A percentile compares a stretch with the other conserved stretches of the same genome.
Evolutionary conservation across 2,113 vertebrate genomes (phyloP).

Genomic region (Smithornis capensis): DNA sequence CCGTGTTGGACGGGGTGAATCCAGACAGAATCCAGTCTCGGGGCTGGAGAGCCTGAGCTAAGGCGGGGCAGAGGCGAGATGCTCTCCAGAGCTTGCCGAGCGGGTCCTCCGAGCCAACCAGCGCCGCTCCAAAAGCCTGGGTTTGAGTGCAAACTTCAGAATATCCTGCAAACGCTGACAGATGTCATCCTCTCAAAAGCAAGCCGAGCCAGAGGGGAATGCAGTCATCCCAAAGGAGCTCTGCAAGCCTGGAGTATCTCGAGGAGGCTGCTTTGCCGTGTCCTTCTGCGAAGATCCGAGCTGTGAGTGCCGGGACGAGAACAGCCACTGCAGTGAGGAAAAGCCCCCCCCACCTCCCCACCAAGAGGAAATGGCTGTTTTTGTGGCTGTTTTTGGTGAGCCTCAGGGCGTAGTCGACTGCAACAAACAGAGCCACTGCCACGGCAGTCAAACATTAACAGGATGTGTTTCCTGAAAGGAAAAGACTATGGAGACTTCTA

Average conservation of each 20-base stretch:
- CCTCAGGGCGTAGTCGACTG: constrained; percentile 77
- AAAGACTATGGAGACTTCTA: constrained; percentile 72
- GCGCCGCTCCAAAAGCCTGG: not conserved
- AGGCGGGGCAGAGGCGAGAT: not conserved
- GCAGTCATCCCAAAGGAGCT: not conserved
- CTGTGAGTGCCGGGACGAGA: constrained; percentile 17
- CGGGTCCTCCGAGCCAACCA: not conserved
- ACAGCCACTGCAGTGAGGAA: constrained; percentile 58
- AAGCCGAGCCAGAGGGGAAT: not conserved
- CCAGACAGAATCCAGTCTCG: constrained; percentile 37
- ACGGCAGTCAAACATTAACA: constrained; percentile 84
- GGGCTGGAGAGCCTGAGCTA: not conserved
- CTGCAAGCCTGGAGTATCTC: not conserved
- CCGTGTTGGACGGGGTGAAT: constrained; percentile 22
- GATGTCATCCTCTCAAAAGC: not conserved
- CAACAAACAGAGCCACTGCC: constrained; percentile 80
- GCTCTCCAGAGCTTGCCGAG: not conserved
- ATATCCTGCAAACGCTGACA: not conserved
- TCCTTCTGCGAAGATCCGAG: not conserved
- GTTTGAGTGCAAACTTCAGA: not conserved
- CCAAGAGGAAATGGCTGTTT: constrained; percentile 80
- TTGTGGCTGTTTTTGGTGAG: constrained; percentile 77
- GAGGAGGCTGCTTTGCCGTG: not conserved
- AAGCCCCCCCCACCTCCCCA: constrained; percentile 52
- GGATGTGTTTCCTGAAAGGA: constrained; percentile 98